Percentiles rank a stretch among this genome's conserved stretches.
Evolutionary conservation across 2,113 vertebrate genomes (phyloP).

Genomic region (Spilogale gracilis): DNA sequence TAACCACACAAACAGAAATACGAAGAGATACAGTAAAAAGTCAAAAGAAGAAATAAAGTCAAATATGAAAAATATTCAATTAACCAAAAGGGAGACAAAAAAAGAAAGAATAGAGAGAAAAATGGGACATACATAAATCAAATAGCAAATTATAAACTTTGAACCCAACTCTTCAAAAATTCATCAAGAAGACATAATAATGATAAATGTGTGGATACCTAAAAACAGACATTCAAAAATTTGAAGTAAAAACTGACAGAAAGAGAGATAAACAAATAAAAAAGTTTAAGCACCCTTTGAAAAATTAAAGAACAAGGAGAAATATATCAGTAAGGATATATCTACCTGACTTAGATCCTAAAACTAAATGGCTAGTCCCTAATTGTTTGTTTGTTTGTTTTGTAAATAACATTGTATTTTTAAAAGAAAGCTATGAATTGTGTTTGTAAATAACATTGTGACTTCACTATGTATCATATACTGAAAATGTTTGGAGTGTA

Average conservation of each 20-base stretch:
- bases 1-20: neutral
- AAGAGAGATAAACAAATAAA: neutral
- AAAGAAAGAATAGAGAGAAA: neutral
- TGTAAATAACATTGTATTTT: neutral
- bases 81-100: neutral
- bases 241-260: neutral
- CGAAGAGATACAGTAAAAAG: neutral
- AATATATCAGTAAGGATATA: neutral
- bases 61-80: slow-evolving; percentile 10
- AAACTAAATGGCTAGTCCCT: slow-evolving; percentile 31
- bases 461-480: neutral
- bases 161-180: neutral
- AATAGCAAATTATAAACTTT: neutral
- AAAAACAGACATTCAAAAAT: neutral
- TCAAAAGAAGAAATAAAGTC: neutral
- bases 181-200: neutral
- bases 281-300: neutral
- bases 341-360: neutral
- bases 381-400: neutral
- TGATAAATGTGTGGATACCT: neutral
- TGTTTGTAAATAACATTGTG: slow-evolving; percentile 12
- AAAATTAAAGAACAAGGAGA: neutral
- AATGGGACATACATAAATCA: neutral
- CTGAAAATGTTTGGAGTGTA: neutral
- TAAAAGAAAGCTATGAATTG: neutral